phyloP scores from a whole-genome alignment of 92 coral and sea anemone genomes.

The Phenganax marumi region DNA sequence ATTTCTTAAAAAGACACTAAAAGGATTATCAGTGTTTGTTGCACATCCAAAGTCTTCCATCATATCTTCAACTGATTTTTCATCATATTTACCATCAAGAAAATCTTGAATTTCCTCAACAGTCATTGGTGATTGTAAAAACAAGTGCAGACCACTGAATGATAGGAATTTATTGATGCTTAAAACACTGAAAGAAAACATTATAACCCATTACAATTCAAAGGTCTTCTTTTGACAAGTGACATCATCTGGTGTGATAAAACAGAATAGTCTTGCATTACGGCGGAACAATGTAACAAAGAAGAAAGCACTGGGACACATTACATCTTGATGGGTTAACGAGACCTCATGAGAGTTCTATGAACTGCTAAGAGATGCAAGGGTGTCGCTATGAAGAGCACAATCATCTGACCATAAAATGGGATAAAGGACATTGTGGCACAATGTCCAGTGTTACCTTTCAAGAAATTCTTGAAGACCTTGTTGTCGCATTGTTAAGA shows the following conservation, averaged over 20 bases:
- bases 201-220: not conserved
- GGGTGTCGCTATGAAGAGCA: too few relatives aligned
- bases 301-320: too few relatives aligned
- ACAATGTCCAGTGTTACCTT: constrained; percentile 48
- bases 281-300: too few relatives aligned
- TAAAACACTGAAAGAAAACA: constrained; percentile 62
- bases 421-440: too few relatives aligned
- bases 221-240: not conserved
- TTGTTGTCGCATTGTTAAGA: constrained; percentile 65
- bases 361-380: too few relatives aligned
- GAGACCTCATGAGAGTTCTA: too few relatives aligned
- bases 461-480: constrained; percentile 73
- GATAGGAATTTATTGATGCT: constrained; percentile 69
- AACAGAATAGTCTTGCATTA: too few relatives aligned
- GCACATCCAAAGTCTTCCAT: constrained; percentile 46
- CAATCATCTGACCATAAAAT: too few relatives aligned
- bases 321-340: too few relatives aligned
- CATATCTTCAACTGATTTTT: constrained; percentile 71
- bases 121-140: constrained; percentile 87
- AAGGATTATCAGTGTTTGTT: constrained; percentile 39
- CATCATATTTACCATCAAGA: constrained; percentile 73
- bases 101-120: constrained; percentile 71
- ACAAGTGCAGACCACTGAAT: constrained; percentile 86
- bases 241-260: too few relatives aligned
- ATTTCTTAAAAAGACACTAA: constrained; percentile 30